Conservation (phyloP, 37 sponge, comb jelly and placozoan genomes). For the Chondrosia reniformis region DNA sequence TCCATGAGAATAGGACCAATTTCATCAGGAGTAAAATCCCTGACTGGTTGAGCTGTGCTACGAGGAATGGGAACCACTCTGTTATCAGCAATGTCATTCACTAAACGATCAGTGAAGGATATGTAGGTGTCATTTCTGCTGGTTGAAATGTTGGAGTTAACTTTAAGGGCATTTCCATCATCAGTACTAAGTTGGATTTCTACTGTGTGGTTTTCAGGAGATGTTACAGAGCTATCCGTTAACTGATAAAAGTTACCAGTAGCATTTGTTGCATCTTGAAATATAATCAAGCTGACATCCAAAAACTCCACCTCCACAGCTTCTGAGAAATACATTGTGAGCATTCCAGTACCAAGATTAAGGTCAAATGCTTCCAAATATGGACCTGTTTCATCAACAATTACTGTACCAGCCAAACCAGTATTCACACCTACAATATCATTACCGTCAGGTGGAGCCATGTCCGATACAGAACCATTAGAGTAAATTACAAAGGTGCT, state of each 20-base stretch:
- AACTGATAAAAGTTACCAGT: background rate
- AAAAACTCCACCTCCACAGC: constrained; percentile 53
- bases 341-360: constrained; percentile 64
- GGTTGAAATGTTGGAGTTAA: constrained; percentile 38
- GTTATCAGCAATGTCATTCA: constrained; percentile 64
- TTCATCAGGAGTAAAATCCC: constrained; percentile 50
- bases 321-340: constrained; percentile 78
- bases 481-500: constrained; percentile 59
- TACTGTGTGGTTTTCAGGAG: constrained; percentile 4
- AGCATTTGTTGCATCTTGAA: background rate
- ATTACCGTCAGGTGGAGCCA: constrained; percentile 67
- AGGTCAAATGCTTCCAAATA: constrained; percentile 56
- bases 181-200: constrained; percentile 10
- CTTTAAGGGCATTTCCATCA: constrained; percentile 53
- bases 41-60: constrained; percentile 1
- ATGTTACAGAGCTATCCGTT: background rate
- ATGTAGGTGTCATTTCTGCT: constrained; percentile 46
- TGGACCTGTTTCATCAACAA: constrained; percentile 65
- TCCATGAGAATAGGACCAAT: constrained; percentile 46
- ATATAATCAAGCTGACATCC: constrained; percentile 17
- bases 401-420: constrained; percentile 47
- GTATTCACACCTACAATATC: constrained; percentile 28
- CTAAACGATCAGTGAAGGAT: constrained; percentile 38
- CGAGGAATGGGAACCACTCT: constrained; percentile 26
- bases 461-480: constrained; percentile 45